These are phyloP conservation scores for Melanotaenia parkinsoni DNA, from an alignment of 2,797 vertebrate species.

Conservation along the genomic window DNA sequence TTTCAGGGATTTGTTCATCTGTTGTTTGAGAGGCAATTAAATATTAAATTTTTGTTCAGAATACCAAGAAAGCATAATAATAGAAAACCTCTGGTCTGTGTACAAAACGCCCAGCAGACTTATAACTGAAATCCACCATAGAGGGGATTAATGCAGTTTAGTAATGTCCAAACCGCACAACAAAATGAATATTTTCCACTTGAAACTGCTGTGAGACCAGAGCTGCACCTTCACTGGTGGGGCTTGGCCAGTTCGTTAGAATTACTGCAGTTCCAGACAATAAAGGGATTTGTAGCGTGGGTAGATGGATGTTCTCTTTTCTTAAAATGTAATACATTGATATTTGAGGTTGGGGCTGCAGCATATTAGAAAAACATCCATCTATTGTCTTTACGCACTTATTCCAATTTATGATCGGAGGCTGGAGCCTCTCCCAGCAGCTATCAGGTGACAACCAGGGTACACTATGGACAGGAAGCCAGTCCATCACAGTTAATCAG, in stretches of 20 bases:
- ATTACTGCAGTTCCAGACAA: constrained; percentile 60
- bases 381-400: background rate
- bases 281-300: constrained; percentile 34
- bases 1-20: constrained; percentile 49
- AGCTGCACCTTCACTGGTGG: constrained; percentile 45
- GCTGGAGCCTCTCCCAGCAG: background rate
- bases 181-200: constrained; percentile 59
- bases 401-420: background rate
- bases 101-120: constrained; percentile 51
- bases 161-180: constrained; percentile 52
- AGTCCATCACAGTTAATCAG: background rate
- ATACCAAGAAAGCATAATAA: constrained; percentile 56
- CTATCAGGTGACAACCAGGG: background rate
- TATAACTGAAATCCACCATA: constrained; percentile 56
- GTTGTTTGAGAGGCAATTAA: constrained; percentile 55
- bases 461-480: background rate
- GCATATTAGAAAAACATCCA: background rate
- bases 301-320: constrained; percentile 6
- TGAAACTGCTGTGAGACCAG: constrained; percentile 38
- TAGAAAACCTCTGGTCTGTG: constrained; percentile 38
- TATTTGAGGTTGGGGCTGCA: background rate
- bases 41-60: constrained; percentile 40
- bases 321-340: background rate
- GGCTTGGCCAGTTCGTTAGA: constrained; percentile 37
- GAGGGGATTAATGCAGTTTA: constrained; percentile 64